These are phyloP conservation scores for Bradynema listronoti DNA, from an alignment of 1,140 invertebrate species.

Conservation along the genomic window DNA sequence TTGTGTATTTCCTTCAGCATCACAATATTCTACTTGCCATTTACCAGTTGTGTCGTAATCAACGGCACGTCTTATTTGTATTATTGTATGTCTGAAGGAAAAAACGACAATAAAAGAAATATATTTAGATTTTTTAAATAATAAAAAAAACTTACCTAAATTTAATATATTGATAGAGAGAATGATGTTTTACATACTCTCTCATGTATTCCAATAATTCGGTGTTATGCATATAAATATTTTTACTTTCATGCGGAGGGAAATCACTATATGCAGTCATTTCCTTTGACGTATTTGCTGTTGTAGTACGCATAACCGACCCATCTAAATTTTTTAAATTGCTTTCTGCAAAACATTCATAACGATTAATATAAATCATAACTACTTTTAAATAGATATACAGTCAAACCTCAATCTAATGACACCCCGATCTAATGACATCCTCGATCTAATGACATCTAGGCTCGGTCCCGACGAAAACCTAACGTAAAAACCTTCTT, in stretches of 20 bases:
- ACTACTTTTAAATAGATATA: too few relatives aligned
- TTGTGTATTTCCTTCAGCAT: not conserved
- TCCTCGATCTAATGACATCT: too few relatives aligned
- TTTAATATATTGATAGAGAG: conserved; percentile 49
- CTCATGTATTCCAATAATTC: conserved; percentile 58
- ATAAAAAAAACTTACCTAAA: not conserved
- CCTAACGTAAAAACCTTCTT: too few relatives aligned
- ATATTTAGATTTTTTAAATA: not conserved
- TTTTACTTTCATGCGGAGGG: conserved; percentile 58
- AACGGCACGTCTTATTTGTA: conserved; percentile 8
- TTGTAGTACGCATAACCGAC: conserved; percentile 59
- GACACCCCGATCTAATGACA: too few relatives aligned
- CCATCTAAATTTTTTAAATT: conserved; percentile 32
- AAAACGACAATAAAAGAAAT: not conserved
- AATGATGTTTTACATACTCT: conserved; percentile 41
- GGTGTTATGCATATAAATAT: conserved; percentile 58
- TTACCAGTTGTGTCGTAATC: conserved; percentile 44
- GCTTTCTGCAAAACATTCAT: too few relatives aligned
- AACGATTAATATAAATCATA: too few relatives aligned
- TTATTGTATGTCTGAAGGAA: conserved; percentile 39
- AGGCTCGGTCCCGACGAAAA: too few relatives aligned
- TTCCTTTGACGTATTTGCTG: conserved; percentile 62
- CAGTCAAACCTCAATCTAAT: too few relatives aligned
- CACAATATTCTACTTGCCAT: conserved; percentile 38
- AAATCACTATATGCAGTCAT: conserved; percentile 60